These are phyloP conservation scores for Pristionchus arcanus DNA, from an alignment of 2,888 invertebrate genomes.

Conservation along the genomic window DNA sequence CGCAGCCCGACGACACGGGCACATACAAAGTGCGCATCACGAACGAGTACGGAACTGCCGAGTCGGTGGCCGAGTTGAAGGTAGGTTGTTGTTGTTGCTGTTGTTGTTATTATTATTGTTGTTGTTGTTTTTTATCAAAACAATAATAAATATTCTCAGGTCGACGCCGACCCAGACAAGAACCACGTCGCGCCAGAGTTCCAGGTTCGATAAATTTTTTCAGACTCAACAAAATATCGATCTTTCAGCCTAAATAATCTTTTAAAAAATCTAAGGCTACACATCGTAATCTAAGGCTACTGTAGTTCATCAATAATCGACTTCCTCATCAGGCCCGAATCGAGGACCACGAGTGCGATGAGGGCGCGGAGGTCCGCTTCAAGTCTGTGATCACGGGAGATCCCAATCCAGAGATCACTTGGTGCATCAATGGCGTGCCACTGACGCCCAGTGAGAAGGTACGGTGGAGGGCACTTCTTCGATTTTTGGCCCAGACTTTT, in stretches of 20 bases:
- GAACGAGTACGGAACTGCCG: constrained; percentile 89
- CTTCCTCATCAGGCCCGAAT: constrained; percentile 82
- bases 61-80: constrained; percentile 86
- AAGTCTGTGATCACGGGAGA: constrained; percentile 84
- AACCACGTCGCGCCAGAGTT: constrained; percentile 86
- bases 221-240: too few relatives aligned
- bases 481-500: too few relatives aligned
- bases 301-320: not conserved
- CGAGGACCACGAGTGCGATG: constrained; percentile 86
- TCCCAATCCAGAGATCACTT: constrained; percentile 79
- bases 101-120: too few relatives aligned
- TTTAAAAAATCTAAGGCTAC: too few relatives aligned
- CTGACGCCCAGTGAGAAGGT: constrained; percentile 76
- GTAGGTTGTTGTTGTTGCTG: not conserved
- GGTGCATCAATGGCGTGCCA: constrained; percentile 78
- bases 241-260: not conserved
- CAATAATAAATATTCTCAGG: constrained; percentile 80
- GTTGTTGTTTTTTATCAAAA: not conserved
- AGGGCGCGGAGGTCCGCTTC: constrained; percentile 88
- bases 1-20: constrained; percentile 87
- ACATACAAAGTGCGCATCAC: constrained; percentile 83
- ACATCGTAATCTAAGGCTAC: not conserved
- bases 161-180: constrained; percentile 83
- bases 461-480: too few relatives aligned
- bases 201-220: too few relatives aligned